Evolutionary conservation across 2,888 invertebrate species (phyloP).

Genomic region (Tillus elongatus): DNA sequence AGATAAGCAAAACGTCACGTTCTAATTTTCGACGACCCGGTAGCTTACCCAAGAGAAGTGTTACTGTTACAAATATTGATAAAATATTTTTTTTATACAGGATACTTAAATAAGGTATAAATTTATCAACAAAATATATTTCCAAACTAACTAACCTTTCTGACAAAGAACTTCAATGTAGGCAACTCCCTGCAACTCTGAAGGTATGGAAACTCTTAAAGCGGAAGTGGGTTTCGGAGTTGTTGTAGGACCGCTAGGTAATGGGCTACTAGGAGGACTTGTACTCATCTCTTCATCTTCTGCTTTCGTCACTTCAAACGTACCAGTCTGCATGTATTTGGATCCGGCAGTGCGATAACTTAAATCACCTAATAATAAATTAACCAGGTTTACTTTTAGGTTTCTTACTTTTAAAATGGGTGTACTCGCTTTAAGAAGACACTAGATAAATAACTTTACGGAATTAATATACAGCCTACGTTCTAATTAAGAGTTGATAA

Average conservation of each 20-base stretch:
- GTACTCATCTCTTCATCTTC: slow-evolving; percentile 58
- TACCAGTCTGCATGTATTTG: slow-evolving; percentile 85
- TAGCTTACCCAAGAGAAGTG: no score
- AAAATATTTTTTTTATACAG: no score
- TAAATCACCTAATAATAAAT: no score
- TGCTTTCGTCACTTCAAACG: slow-evolving; percentile 92
- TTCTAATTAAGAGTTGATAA: no score
- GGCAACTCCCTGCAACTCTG: slow-evolving; percentile 90
- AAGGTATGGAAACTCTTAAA: slow-evolving; percentile 83
- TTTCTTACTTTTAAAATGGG: no score
- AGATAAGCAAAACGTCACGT: no score
- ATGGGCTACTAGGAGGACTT: slow-evolving; percentile 44
- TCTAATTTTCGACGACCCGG: no score
- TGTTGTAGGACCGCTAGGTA: slow-evolving; percentile 40
- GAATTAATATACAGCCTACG: no score
- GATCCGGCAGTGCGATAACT: slow-evolving; percentile 95
- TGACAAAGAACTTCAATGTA: slow-evolving; percentile 94
- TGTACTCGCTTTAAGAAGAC: no score
- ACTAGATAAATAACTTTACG: no score
- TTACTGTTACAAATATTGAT: no score
- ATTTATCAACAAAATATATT: slow-evolving; percentile 4
- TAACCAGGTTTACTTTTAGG: no score
- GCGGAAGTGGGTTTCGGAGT: slow-evolving; percentile 61
- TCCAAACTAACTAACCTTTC: slow-evolving; percentile 53
- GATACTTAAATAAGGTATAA: neutral